phyloP scores from a whole-genome alignment of 2,113 vertebrate species.

The Poecilia latipinna region DNA sequence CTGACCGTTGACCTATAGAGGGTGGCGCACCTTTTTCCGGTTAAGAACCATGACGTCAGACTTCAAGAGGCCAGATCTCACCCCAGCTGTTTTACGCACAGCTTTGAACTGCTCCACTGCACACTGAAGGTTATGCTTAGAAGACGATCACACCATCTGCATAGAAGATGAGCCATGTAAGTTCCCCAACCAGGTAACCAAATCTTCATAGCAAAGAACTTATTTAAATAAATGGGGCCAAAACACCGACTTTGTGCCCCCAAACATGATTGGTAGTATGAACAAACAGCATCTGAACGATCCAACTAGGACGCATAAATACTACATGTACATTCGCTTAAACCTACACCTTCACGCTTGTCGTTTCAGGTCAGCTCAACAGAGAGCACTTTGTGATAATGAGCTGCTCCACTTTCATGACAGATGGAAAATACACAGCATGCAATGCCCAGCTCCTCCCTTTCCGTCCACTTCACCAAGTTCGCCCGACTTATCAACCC shows the following conservation, averaged over 20 bases:
- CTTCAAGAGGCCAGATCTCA: not conserved
- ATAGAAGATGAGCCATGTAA: not conserved
- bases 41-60: not conserved
- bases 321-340: slow-evolving; percentile 22
- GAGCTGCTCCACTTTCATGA: slow-evolving; percentile 82
- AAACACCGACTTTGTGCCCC: not conserved
- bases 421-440: slow-evolving; percentile 82
- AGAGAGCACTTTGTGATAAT: slow-evolving; percentile 78
- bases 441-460: slow-evolving; percentile 52
- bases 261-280: not conserved
- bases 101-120: too few species aligned
- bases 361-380: slow-evolving; percentile 76
- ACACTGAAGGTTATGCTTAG: not conserved
- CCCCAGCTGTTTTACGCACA: too few species aligned
- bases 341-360: slow-evolving; percentile 34
- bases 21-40: not conserved
- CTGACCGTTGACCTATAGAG: not conserved
- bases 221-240: slow-evolving; percentile 2
- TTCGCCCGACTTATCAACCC: slow-evolving; percentile 30
- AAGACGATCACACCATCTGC: not conserved
- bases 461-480: slow-evolving; percentile 33
- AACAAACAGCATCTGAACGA: not conserved
- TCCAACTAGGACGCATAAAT: slow-evolving; percentile 20
- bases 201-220: not conserved
- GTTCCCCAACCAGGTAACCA: not conserved